These are phyloP conservation scores for Momotus momota DNA, from an alignment of 2,797 vertebrate species.

Conservation along the genomic window DNA sequence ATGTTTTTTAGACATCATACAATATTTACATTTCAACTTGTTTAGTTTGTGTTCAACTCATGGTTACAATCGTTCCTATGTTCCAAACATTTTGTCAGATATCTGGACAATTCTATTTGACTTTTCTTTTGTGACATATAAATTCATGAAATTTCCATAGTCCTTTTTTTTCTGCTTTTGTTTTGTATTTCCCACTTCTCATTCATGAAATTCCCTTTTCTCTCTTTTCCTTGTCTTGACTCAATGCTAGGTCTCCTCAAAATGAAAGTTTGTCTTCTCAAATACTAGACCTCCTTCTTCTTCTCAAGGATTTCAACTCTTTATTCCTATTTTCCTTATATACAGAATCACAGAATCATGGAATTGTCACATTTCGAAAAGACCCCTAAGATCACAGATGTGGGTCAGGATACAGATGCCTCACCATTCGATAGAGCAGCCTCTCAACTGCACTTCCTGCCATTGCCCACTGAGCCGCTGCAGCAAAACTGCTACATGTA, in stretches of 20 bases:
- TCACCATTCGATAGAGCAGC: rapidly evolving
- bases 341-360: no score
- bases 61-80: neutral
- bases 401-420: neutral
- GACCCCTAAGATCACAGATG: neutral
- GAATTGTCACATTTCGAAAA: no score
- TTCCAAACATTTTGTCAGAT: neutral
- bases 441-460: neutral
- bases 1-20: neutral
- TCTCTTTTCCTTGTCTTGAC: neutral
- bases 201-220: neutral
- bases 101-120: neutral
- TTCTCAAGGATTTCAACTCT: neutral
- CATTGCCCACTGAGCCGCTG: neutral
- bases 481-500: neutral
- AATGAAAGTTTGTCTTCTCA: neutral
- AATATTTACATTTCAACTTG: neutral
- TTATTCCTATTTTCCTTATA: neutral
- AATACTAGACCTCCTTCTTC: no score
- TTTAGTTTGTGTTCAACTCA: neutral
- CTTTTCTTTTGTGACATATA: neutral
- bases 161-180: neutral
- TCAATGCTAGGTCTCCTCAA: neutral
- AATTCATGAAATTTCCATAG: neutral
- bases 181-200: neutral